Conservation (phyloP, 35 echinoderm and acorn worm genomes). For the Lytechinus pictus region DNA sequence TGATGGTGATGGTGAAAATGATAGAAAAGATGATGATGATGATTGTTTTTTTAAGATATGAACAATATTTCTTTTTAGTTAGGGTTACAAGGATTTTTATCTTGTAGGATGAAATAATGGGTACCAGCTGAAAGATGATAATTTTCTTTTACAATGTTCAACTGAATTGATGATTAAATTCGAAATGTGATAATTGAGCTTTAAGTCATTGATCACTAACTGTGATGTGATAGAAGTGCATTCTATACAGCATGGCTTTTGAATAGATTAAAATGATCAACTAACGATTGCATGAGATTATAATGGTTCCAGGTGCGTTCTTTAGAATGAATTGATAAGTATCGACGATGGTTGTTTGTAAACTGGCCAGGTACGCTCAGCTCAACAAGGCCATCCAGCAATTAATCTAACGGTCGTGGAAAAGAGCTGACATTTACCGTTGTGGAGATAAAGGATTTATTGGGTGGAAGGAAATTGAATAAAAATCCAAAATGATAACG, state of each 20-base stretch:
- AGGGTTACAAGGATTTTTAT: too few relatives aligned
- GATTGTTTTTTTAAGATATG: too few relatives aligned
- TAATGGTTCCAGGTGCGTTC: background rate
- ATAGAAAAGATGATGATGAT: too few relatives aligned
- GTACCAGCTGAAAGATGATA: too few relatives aligned
- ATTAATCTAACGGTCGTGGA: slow-evolving; percentile 4
- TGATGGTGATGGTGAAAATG: too few relatives aligned
- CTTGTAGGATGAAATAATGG: too few relatives aligned
- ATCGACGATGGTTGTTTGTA: background rate
- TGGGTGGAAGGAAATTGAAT: slow-evolving; percentile 33
- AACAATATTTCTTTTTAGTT: too few relatives aligned
- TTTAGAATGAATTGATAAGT: slow-evolving; percentile 13
- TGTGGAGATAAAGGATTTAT: slow-evolving; percentile 11
- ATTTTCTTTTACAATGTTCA: too few relatives aligned
- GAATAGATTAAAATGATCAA: background rate
- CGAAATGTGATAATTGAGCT: background rate
- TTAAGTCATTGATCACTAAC: background rate
- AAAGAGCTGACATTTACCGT: slow-evolving; percentile 20
- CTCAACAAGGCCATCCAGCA: background rate
- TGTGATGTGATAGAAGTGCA: background rate
- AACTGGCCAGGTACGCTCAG: background rate
- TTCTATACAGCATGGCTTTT: background rate
- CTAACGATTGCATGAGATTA: background rate
- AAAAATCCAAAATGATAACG: slow-evolving; percentile 23
- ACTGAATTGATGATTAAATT: too few relatives aligned